phyloP scores from a whole-genome alignment of 2,888 invertebrate species.

The Sminthurides aquaticus region DNA sequence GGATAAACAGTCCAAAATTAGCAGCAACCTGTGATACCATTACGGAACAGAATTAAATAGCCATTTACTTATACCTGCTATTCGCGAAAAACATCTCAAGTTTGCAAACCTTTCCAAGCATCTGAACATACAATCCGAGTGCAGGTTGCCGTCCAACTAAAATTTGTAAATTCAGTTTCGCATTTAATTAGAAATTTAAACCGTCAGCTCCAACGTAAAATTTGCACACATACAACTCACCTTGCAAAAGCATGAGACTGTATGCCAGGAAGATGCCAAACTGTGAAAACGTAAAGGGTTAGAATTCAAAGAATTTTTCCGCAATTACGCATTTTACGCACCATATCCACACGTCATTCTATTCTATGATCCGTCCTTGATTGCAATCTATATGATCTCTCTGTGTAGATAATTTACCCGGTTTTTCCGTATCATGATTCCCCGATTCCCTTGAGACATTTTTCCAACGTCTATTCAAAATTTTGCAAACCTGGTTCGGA shows the following conservation, averaged over 20 bases:
- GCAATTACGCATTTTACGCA: too few relatives aligned
- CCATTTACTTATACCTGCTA: neutral
- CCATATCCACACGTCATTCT: too few relatives aligned
- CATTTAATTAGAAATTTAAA: neutral
- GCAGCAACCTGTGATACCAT: slow-evolving; percentile 48
- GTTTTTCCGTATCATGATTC: too few relatives aligned
- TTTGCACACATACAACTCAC: slow-evolving; percentile 7
- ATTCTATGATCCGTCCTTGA: too few relatives aligned
- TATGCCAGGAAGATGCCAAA: slow-evolving; percentile 40
- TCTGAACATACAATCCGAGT: slow-evolving; percentile 81
- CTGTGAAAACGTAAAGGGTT: too few relatives aligned
- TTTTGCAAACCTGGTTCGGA: too few relatives aligned
- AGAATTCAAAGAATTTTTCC: neutral
- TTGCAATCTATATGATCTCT: too few relatives aligned
- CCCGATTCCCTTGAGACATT: too few relatives aligned
- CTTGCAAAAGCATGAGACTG: slow-evolving; percentile 39
- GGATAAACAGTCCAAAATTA: slow-evolving; percentile 75
- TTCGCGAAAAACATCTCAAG: too few relatives aligned
- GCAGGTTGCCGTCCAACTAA: slow-evolving; percentile 83
- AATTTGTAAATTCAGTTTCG: slow-evolving; percentile 26
- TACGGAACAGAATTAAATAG: neutral
- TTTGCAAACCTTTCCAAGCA: slow-evolving; percentile 59
- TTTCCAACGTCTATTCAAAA: too few relatives aligned
- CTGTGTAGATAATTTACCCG: too few relatives aligned
- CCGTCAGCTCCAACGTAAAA: too few relatives aligned